Conservation (phyloP, 1,140 invertebrate genomes). For the Trypoxylus dichotomus region DNA sequence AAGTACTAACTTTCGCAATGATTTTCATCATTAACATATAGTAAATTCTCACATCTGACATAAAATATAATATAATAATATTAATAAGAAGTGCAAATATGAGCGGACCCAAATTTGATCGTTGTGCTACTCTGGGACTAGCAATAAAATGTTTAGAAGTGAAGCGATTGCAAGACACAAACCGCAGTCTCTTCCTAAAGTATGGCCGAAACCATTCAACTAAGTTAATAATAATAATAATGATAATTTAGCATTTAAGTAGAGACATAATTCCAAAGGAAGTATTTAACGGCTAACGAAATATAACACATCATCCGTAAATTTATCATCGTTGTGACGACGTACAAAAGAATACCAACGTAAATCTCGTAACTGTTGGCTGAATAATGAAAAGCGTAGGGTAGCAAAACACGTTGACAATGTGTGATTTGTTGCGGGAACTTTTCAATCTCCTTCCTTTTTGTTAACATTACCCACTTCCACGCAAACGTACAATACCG, state of each 20-base stretch:
- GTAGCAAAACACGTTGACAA: conserved; percentile 24
- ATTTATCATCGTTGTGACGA: background rate
- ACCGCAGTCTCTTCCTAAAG: too few relatives aligned
- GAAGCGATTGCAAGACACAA: background rate
- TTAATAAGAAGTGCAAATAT: too few relatives aligned
- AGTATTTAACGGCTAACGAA: background rate
- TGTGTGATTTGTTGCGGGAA: conserved; percentile 26
- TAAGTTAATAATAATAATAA: background rate
- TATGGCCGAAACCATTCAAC: too few relatives aligned
- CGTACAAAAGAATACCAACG: conserved; percentile 18
- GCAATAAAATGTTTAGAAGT: too few relatives aligned
- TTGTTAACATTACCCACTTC: background rate
- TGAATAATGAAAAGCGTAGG: conserved; percentile 12
- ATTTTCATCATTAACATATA: too few relatives aligned
- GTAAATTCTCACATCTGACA: too few relatives aligned
- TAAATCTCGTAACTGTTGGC: conserved; percentile 11
- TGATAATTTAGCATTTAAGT: too few relatives aligned
- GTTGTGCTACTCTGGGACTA: too few relatives aligned
- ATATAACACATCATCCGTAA: conserved; percentile 1
- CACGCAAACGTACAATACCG: background rate
- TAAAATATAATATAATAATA: too few relatives aligned
- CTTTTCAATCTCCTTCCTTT: conserved; percentile 10
- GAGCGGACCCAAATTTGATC: too few relatives aligned
- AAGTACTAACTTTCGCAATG: too few relatives aligned
- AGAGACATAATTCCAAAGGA: too few relatives aligned